Base-by-base conservation (phyloP, 2,888 invertebrate species). In the Brassicogethes aeneus region DNA sequence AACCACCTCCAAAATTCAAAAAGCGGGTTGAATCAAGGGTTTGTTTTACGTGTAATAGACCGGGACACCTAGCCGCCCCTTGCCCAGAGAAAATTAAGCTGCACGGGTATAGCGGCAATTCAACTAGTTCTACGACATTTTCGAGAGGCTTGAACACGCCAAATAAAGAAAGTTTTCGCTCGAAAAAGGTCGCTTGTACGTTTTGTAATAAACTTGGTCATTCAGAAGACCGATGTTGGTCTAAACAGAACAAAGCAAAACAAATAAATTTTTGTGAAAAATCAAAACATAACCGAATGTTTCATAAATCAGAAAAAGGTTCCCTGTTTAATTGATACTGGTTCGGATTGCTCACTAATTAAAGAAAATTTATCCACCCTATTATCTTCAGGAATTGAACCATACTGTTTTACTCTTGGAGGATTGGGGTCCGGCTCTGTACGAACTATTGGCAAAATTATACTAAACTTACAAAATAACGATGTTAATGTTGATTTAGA, bases 131-230 rank as follows among this genome's bases (percentile, higher is more conserved):
- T 10, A 23, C 10, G 23, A 23, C 5, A 23, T 23, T 23, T 23
- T 10, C 23, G 10, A 23, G 5, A 7, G 23, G 23, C 23, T 23
- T 10, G 10, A 23, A 23, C 23, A 23, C 5, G 10, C 5, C 5
- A 10, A 23, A 23, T 23, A 10, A 7, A 23, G 23, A 23, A 23
- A 23, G 10, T 23, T 23, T 5, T 23, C 23, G 10, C 5, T 10
- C 5, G 10, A 23, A 23, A 23, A 5, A 23, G 23, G 5, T 15
- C 12, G 12, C 29, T 3, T 23, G 30, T 29, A 15, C 14, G 37
- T 29, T 37, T 29, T 37, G 37, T 16, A 15, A 15, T 10, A 35
- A 35, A 14, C 3, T 7, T 35, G 35, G 35, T 15, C 35, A 35
- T 35, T 3, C 15, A 15, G 35, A 7, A 3, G 15, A 15, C 13